Evolutionary conservation across 2,888 invertebrate species (phyloP), one percentile per base, ranked within the genome.

Genomic region (Euspilapteryx auroguttella): DNA sequence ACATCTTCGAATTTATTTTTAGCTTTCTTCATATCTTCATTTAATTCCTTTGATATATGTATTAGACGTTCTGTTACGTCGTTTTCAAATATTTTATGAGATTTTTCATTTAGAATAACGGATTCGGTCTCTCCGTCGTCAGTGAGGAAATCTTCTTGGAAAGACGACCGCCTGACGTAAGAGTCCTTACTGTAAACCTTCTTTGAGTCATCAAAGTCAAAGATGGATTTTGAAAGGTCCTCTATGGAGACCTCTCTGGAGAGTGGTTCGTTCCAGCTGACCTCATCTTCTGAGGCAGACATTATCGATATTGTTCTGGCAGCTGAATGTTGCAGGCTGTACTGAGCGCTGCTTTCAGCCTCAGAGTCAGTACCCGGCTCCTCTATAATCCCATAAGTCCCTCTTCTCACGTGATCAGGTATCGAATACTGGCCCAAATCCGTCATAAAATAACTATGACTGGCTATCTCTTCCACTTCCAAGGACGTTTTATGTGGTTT

Each of bases 251-350:
- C 69, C 36, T 82, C 81, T 31, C 80, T 55, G 0, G 81, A 80
- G 11, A 77, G 55, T 23, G 75, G 52, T 30, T 79, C 73, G 11
- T 76, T 80, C 28, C 77, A 78, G 24, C 78, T 80, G 36, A 64
- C 65, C 13, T 84, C 84, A 37, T 83, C 83, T 49, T 83, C 83
- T 1, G 83, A 82, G 15, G 82, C 61, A 1, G 84, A 83, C 34
- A 79, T 77, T n/a, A 85, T 84, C 1, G 84, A 84, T n/a, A 83
- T 54, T 3, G 80, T 78, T 37, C 82, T 69, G n/a, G n/a, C n/a
- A 40, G 75, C 78, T 0, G 59, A 49, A 4, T 42, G 37, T 3
- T 61, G 49, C 35, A 43, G 63, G 2, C 49, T 48, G 35, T 45
- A 54, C 48, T 45, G 56, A 24, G 47, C 66, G 46, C 44, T 75